Percentiles rank a stretch among this genome's conserved stretches.
These are phyloP conservation scores for Drosophila neocordata DNA, from an alignment of 1,140 invertebrate genomes.

Conservation along the genomic window DNA sequence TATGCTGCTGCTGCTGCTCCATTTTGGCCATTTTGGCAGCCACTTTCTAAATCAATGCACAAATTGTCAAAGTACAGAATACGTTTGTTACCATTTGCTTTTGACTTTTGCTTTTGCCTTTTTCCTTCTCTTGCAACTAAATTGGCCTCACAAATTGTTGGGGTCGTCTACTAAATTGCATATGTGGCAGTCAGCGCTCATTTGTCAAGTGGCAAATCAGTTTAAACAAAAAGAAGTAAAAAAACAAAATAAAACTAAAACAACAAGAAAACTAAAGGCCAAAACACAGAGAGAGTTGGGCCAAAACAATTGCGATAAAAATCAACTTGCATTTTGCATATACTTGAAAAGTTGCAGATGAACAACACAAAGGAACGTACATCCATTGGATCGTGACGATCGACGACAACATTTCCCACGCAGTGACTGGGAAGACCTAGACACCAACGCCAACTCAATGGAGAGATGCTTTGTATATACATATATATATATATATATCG, in stretches of 20 bases:
- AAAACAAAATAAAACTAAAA: too few relatives aligned
- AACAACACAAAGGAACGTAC: conserved; percentile 18
- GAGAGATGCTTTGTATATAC: background rate
- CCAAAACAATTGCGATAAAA: conserved; percentile 52
- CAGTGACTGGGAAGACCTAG: conserved; percentile 26
- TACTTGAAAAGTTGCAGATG: conserved; percentile 15
- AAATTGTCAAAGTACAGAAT: conserved; percentile 63
- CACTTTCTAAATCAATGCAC: conserved; percentile 79
- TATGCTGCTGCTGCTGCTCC: conserved; percentile 54
- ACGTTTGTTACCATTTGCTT: conserved; percentile 33
- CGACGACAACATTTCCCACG: conserved; percentile 76
- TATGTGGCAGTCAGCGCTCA: conserved; percentile 74
- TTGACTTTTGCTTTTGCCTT: conserved; percentile 24
- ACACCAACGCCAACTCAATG: background rate
- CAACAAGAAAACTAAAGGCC: conserved; percentile 3
- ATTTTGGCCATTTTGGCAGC: conserved; percentile 56
- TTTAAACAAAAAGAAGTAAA: conserved; percentile 47
- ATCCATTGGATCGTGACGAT: conserved; percentile 64
- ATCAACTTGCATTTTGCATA: conserved; percentile 70
- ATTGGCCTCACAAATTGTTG: conserved; percentile 61
- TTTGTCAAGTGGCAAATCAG: conserved; percentile 78
- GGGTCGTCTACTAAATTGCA: conserved; percentile 71
- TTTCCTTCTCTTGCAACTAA: conserved; percentile 23
- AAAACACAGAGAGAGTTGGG: conserved; percentile 1
- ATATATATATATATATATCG: background rate